Percentiles rank a stretch among this genome's conserved stretches.
Conservation (phyloP, 2,888 invertebrate genomes). For the Stramonita haemastoma region DNA sequence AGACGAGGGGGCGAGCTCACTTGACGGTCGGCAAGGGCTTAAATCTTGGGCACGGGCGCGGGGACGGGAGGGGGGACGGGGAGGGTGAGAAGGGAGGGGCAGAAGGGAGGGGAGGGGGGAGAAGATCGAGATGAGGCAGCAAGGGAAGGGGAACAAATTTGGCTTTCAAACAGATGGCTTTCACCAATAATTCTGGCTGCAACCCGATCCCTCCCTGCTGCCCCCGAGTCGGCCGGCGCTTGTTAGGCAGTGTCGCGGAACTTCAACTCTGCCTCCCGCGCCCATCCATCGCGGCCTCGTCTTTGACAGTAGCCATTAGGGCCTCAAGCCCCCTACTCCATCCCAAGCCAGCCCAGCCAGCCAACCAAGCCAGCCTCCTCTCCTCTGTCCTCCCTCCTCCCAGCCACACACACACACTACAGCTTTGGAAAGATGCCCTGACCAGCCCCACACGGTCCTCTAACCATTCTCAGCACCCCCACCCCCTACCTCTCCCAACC, state of each 20-base stretch:
- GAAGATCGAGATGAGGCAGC: neutral
- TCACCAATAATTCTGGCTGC: slow-evolving; percentile 44
- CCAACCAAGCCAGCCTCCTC: too few species aligned
- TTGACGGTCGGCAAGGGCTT: neutral
- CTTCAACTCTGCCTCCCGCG: slow-evolving; percentile 39
- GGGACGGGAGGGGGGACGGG: neutral
- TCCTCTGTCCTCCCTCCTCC: too few species aligned
- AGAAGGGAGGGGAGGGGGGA: neutral
- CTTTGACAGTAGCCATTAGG: slow-evolving; percentile 43
- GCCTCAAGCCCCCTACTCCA: neutral
- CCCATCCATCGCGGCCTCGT: slow-evolving; percentile 33
- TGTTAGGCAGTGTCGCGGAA: slow-evolving; percentile 35
- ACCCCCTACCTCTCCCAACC: neutral
- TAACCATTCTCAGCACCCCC: too few species aligned
- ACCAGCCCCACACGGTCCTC: too few species aligned
- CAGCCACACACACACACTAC: too few species aligned
- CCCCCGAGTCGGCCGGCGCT: slow-evolving; percentile 22
- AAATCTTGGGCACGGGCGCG: slow-evolving; percentile 17
- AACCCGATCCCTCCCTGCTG: slow-evolving; percentile 43
- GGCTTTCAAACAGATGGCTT: slow-evolving; percentile 45
- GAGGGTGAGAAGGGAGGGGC: neutral
- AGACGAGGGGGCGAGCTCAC: neutral
- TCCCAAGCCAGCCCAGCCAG: neutral
- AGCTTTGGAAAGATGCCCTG: too few species aligned
- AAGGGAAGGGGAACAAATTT: slow-evolving; percentile 35